phyloP scores from a whole-genome alignment of 2,888 invertebrate species.

The Hipparchia semele region DNA sequence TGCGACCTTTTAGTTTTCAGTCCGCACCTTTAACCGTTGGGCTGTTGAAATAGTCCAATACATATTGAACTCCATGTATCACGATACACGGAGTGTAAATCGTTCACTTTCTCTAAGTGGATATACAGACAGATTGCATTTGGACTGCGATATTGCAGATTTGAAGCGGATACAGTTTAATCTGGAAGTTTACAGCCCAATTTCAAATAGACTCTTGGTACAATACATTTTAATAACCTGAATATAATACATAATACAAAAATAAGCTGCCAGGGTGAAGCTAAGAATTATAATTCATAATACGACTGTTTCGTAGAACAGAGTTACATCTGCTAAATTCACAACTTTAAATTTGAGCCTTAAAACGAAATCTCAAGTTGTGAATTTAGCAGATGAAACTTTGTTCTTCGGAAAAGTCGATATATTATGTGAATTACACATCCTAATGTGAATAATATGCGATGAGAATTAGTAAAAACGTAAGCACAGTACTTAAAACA shows the following conservation, averaged over 20 bases:
- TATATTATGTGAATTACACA: too few relatives aligned
- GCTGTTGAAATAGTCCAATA: background rate
- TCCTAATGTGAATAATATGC: background rate
- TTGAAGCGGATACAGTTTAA: too few relatives aligned
- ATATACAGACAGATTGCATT: background rate
- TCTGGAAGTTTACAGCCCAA: too few relatives aligned
- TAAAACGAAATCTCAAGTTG: too few relatives aligned
- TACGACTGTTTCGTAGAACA: too few relatives aligned
- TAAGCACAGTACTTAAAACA: conserved; percentile 54
- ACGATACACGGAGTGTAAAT: background rate
- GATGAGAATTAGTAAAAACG: conserved; percentile 45
- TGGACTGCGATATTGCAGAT: too few relatives aligned
- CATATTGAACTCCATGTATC: background rate
- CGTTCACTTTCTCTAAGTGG: background rate
- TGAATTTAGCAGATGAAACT: too few relatives aligned
- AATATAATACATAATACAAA: conserved; percentile 42
- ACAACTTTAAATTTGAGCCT: too few relatives aligned
- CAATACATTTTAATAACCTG: conserved; percentile 27
- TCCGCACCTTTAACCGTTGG: too few relatives aligned
- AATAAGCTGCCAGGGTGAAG: conserved; percentile 47
- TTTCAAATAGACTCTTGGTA: background rate
- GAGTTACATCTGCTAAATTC: too few relatives aligned
- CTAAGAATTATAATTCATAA: conserved; percentile 39
- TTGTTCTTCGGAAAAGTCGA: too few relatives aligned
- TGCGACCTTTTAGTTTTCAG: too few relatives aligned